Base-by-base conservation (phyloP, 2,888 invertebrate genomes). In the Dynastes grantii region DNA sequence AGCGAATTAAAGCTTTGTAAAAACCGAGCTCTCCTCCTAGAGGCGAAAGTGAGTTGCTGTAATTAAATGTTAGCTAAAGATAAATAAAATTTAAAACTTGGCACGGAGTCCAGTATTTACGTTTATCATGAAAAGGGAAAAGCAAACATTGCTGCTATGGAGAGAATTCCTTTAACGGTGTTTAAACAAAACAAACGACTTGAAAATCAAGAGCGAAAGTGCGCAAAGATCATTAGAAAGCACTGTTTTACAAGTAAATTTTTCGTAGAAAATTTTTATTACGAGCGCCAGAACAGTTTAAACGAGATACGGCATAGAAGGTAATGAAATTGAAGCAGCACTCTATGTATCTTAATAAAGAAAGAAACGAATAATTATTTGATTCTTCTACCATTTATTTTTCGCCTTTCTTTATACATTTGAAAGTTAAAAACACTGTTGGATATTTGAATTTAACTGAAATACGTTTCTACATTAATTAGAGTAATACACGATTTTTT, bases 51-150 rank as follows among this genome's bases (percentile, higher is more conserved):
- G 61, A 73, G 53, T 53, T 55, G 71, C 11, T 53, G 29, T 55
- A 55, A 71, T 71, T 71, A 71, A 71, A 37, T 55, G 71, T 55
- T 55, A 71, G 71, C 29, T n/a, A 40, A 73, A 73, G 73, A 73
- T 61, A 73, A 73, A 73, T 32, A 73, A 61, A 73, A 73, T 73
- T 73, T 73, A 37, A 73, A 61, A 73, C 73, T 73, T 61, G 45
- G 61, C 73, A 73, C 73, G 71, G 53, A 71, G 65, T 65, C 40
- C 71, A 53, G 71, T 71, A 71, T 73, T 61, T 61, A 27, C 61
- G 29, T 45, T 40, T 40, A 55, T 37, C 55, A 71, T 71, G 71
- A 40, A 58, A 73, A 58, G 5, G 61, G 13, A 45, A 73, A 32
- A 22, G 40, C 40, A 73, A 73, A 73, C 73, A 71, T 71, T 55